These are phyloP conservation scores for Oryzias curvinotus DNA, from an alignment of 2,113 vertebrate species.

Conservation along the genomic window DNA sequence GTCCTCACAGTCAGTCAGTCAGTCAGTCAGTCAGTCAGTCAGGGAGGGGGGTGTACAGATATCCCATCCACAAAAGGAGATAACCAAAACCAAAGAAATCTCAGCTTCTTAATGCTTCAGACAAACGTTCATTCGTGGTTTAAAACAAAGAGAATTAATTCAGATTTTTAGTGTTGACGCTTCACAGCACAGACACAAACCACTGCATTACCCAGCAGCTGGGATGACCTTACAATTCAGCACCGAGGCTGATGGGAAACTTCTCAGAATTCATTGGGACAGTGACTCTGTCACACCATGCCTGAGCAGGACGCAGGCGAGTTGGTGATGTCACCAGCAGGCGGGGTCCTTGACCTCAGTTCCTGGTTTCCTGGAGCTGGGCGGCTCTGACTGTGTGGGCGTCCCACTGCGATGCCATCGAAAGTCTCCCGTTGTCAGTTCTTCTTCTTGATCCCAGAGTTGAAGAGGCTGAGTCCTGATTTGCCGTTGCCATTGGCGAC, in stretches of 20 bases:
- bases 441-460: conserved; percentile 78
- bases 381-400: background rate
- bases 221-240: background rate
- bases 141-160: too few species aligned
- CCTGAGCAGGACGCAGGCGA: conserved; percentile 23
- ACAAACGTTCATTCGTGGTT: too few species aligned
- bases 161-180: background rate
- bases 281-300: conserved; percentile 21
- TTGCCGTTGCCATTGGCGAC: conserved; percentile 57
- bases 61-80: background rate
- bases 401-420: too few species aligned
- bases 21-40: too few species aligned
- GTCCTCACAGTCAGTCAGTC: too few species aligned
- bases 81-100: background rate
- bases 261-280: conserved; percentile 1
- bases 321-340: conserved; percentile 8
- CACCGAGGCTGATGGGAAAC: too few species aligned
- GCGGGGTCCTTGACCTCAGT: background rate
- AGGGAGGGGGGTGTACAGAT: background rate
- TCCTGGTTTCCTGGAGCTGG: conserved; percentile 9
- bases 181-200: conserved; percentile 21
- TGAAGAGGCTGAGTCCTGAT: conserved; percentile 84
- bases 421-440: conserved; percentile 28
- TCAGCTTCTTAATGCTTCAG: too few species aligned
- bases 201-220: conserved; percentile 41